Evolutionary conservation across 2,888 invertebrate genomes (phyloP).

Genomic region (Sinhomidia bicolor): DNA sequence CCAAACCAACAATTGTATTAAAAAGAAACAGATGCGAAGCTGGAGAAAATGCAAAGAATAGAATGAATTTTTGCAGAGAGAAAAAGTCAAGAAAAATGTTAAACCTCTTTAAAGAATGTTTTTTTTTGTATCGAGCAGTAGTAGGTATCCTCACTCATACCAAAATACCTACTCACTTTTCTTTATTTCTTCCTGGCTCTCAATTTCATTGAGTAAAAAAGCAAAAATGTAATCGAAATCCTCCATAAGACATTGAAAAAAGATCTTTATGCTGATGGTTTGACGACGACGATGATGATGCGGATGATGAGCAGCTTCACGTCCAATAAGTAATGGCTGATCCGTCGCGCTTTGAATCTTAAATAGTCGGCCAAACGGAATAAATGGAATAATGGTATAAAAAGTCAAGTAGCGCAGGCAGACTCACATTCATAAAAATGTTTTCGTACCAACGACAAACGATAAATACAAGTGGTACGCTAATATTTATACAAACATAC

Average conservation of each 20-base stretch:
- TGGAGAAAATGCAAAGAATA: neutral
- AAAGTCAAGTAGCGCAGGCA: too few relatives aligned
- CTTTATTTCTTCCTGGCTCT: neutral
- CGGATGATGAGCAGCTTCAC: slow-evolving; percentile 72
- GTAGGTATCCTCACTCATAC: too few relatives aligned
- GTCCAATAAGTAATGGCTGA: slow-evolving; percentile 74
- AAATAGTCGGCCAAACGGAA: slow-evolving; percentile 49
- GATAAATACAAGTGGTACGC: slow-evolving; percentile 33
- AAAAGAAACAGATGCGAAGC: slow-evolving; percentile 13
- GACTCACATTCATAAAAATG: slow-evolving; percentile 40
- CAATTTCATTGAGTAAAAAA: slow-evolving; percentile 37
- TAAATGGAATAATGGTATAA: neutral
- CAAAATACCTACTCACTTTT: neutral
- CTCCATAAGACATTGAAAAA: slow-evolving; percentile 8
- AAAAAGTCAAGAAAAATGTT: slow-evolving; percentile 9
- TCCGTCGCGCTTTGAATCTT: slow-evolving; percentile 71
- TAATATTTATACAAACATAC: slow-evolving; percentile 1
- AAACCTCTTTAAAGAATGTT: neutral
- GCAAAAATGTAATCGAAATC: slow-evolving; percentile 57
- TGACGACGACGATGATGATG: slow-evolving; percentile 64
- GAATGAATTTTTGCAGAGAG: slow-evolving; percentile 14
- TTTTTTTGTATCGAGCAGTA: too few relatives aligned
- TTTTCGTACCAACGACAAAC: slow-evolving; percentile 40
- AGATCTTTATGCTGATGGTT: slow-evolving; percentile 67
- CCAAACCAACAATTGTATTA: too few relatives aligned